Evolutionary conservation across 2,888 invertebrate genomes (phyloP).

Genomic region (Amphimallon solstitiale): DNA sequence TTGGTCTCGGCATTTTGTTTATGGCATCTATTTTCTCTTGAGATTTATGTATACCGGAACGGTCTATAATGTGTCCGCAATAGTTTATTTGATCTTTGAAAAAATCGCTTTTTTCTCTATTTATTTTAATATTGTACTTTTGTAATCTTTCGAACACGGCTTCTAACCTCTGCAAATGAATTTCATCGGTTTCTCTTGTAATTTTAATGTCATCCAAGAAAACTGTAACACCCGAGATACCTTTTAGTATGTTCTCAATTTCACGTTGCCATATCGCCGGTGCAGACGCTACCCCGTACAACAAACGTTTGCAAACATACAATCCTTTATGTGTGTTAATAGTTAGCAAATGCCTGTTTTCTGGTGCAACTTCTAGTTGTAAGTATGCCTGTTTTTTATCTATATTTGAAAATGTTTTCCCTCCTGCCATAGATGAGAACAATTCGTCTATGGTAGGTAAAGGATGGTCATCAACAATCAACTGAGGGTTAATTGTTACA

Average conservation of each 20-base stretch:
- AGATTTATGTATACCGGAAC: no score
- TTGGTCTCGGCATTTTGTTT: no score
- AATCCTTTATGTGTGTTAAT: constrained; percentile 55
- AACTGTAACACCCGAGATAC: constrained; percentile 48
- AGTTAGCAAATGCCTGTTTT: constrained; percentile 51
- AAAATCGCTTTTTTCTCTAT: no score
- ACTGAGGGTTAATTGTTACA: constrained; percentile 45
- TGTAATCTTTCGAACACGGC: no score
- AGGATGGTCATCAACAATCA: constrained; percentile 47
- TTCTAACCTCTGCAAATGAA: no score
- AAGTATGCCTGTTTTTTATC: constrained; percentile 54
- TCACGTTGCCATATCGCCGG: constrained; percentile 54
- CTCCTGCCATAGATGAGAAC: constrained; percentile 47
- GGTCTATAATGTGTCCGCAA: no score
- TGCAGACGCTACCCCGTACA: constrained; percentile 53
- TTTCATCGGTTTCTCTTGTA: no score
- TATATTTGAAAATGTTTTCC: constrained; percentile 44
- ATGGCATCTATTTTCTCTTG: no score
- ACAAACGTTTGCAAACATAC: constrained; percentile 50
- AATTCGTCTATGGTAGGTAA: constrained; percentile 45
- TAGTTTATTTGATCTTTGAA: no score
- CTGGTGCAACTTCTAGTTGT: constrained; percentile 53
- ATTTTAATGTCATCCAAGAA: constrained; percentile 46
- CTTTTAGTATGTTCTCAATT: constrained; percentile 50
- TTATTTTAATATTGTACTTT: no score